These are phyloP conservation scores for Zapornia atra DNA, from an alignment of 2,113 vertebrate genomes.

Conservation along the genomic window DNA sequence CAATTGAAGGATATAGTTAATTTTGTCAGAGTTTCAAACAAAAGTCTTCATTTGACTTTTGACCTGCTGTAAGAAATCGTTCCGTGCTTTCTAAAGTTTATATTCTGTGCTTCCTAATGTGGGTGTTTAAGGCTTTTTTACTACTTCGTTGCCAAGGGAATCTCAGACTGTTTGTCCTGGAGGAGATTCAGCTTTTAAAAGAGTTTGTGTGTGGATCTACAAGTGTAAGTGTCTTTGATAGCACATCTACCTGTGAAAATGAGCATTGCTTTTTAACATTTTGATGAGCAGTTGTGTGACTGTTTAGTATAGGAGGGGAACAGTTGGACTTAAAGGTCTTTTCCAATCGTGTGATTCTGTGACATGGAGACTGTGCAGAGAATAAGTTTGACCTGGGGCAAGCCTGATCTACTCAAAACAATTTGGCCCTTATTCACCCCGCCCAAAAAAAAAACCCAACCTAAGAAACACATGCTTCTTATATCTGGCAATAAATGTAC, in stretches of 20 bases:
- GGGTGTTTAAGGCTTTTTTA: not conserved
- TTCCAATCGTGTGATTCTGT: not conserved
- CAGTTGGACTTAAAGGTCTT: too few relatives aligned
- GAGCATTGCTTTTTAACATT: not conserved
- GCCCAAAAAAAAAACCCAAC: fast-evolving
- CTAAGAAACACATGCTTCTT: not conserved
- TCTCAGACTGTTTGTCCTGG: not conserved
- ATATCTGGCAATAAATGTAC: not conserved
- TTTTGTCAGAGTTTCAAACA: not conserved
- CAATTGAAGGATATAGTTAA: not conserved
- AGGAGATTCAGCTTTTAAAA: not conserved
- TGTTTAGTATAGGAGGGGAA: too few relatives aligned
- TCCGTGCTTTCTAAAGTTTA: not conserved
- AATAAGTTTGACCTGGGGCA: not conserved
- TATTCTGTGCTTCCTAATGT: not conserved
- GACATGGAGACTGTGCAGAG: not conserved
- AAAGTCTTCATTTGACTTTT: conserved; percentile 17
- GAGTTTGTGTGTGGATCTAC: not conserved
- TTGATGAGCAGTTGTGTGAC: not conserved
- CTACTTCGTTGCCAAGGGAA: not conserved
- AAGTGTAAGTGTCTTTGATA: not conserved
- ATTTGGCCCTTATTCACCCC: not conserved
- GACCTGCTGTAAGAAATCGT: not conserved
- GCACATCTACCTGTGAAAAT: not conserved
- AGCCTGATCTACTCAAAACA: not conserved